Conservation (phyloP, 2,113 vertebrate genomes). For the Scatophagus argus region DNA sequence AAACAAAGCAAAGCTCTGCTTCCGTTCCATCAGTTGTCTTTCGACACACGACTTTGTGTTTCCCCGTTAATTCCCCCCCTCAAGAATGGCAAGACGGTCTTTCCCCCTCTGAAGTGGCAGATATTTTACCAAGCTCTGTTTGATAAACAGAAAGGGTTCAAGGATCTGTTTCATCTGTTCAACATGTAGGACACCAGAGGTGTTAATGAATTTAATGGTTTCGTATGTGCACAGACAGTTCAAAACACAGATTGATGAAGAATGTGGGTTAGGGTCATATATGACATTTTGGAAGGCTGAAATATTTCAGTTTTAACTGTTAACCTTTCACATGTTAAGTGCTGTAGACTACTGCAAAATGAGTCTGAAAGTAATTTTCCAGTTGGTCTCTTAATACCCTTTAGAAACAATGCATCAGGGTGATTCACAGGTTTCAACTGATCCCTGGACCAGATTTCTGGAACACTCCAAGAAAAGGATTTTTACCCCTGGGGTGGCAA, state of each 20-base stretch:
- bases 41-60: constrained; percentile 68
- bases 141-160: constrained; percentile 76
- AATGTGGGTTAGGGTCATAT: background rate
- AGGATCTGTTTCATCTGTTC: constrained; percentile 68
- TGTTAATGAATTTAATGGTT: constrained; percentile 45
- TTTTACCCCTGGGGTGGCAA: constrained; percentile 15
- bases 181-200: constrained; percentile 44
- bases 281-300: background rate
- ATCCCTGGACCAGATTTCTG: constrained; percentile 26
- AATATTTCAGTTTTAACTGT: background rate
- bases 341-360: background rate
- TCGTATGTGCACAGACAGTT: background rate
- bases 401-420: background rate
- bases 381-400: background rate
- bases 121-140: constrained; percentile 74
- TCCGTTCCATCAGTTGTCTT: constrained; percentile 76
- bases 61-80: constrained; percentile 62
- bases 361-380: background rate
- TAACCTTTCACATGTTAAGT: background rate
- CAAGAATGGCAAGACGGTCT: constrained; percentile 50
- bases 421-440: constrained; percentile 26
- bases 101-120: constrained; percentile 71
- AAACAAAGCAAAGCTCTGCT: constrained; percentile 74
- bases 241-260: background rate
- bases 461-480: constrained; percentile 7